phyloP scores from a whole-genome alignment of 2,113 vertebrate species.

The Triplophysa rosa region DNA sequence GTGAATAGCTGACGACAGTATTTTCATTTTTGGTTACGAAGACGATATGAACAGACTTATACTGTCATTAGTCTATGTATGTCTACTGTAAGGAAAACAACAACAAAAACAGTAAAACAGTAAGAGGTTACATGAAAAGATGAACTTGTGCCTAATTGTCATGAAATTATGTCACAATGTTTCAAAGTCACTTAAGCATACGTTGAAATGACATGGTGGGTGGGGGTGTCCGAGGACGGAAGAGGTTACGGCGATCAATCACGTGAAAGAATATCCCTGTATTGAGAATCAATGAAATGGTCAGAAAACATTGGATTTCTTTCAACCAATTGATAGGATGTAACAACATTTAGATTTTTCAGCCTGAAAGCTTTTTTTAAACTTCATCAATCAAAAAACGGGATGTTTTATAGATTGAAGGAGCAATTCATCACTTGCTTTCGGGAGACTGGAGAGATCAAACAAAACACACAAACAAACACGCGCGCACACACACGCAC shows the following conservation, averaged over 20 bases:
- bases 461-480: neutral
- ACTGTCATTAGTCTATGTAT: no score
- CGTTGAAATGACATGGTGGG: neutral
- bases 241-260: neutral
- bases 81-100: no score
- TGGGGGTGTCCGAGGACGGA: neutral
- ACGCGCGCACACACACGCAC: slow-evolving; percentile 27
- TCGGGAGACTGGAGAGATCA: neutral
- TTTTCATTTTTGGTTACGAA: no score
- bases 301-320: slow-evolving; percentile 9
- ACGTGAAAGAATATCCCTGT: neutral
- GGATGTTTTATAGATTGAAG: neutral
- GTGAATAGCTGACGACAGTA: no score
- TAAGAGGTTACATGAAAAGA: no score
- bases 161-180: no score
- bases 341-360: neutral
- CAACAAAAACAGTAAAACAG: no score
- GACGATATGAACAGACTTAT: no score
- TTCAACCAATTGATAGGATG: slow-evolving; percentile 16
- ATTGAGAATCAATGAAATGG: neutral
- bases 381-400: slow-evolving; percentile 21
- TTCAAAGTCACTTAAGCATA: neutral
- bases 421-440: slow-evolving; percentile 8
- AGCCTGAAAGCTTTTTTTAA: slow-evolving; percentile 18
- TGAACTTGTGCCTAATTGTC: no score